These are phyloP conservation scores for Heliornis fulica DNA, from an alignment of 2,113 vertebrate species.

Conservation along the genomic window DNA sequence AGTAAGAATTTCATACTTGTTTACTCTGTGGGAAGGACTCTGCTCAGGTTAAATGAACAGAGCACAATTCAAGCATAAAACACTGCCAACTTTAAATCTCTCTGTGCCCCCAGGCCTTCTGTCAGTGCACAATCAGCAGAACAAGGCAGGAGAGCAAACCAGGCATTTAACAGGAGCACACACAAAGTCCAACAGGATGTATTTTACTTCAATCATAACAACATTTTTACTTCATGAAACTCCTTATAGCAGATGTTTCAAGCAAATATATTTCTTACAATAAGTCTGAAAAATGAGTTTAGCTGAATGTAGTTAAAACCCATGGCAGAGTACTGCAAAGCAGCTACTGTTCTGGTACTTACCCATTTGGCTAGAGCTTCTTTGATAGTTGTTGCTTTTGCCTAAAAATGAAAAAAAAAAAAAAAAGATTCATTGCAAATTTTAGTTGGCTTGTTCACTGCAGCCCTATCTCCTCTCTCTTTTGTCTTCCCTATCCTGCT, in stretches of 20 bases:
- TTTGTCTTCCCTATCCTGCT: background rate
- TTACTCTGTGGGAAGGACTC: background rate
- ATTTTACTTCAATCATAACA: background rate
- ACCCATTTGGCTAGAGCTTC: slow-evolving; percentile 93
- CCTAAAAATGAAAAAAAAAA: slow-evolving; percentile 73
- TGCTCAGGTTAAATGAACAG: background rate
- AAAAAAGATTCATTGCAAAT: background rate
- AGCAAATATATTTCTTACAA: background rate
- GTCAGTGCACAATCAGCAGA: background rate
- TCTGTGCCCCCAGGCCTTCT: background rate
- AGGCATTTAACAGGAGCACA: background rate
- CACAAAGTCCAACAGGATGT: background rate
- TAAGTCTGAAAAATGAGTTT: background rate
- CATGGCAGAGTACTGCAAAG: background rate
- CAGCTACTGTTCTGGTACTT: slow-evolving; percentile 58
- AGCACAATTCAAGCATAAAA: background rate
- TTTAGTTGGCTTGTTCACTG: background rate
- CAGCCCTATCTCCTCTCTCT: background rate
- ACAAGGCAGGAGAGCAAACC: background rate
- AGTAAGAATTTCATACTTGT: background rate
- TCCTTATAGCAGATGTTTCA: background rate
- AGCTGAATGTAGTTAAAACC: background rate
- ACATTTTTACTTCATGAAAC: background rate
- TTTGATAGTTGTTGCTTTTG: slow-evolving; percentile 92
- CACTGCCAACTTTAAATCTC: background rate